Base-by-base conservation (phyloP, 2,888 invertebrate species). In the Nineta flava region DNA sequence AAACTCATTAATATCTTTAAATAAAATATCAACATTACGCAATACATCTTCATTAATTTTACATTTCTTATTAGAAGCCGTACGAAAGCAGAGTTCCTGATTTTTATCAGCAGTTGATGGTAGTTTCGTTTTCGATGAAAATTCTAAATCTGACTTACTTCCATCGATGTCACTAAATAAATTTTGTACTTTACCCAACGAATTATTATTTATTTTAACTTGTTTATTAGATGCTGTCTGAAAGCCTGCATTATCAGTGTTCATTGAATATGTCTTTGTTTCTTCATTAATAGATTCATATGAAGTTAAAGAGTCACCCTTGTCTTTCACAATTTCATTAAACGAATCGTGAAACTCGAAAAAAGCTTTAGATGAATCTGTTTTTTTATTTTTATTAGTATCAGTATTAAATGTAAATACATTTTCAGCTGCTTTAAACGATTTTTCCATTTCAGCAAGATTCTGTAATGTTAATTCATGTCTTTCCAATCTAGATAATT, bases 11-110 rank as follows among this genome's bases (percentile, higher is more conserved):
- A 65, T 57, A 52, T 65, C 61, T 48, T 60, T 55, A 53, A 69
- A 68, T 13, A 69, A 53, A 17, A 59, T 58, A 52, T 55, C 65
- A 43, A 64, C 66, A 55, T 60, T 65, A 19, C 60, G 57, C 35
- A 61, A 47, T 40, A 54, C 54, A 6, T 56, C 54, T 42, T 60
- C 50, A 26, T 55, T 54, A 45, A 61, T 52, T 54, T 58, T 52
- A 60, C 66, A 58, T 58, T 60, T 59, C 62, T 59, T 58, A 55
- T 67, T 66, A 55, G 56, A 63, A 13, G 66, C 65, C 12, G 65
- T 69, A 58, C 61, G 58, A 51, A 68, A 68, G 7, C 26, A 26
- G 7, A 26, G 4, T 2, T 26, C 7, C 26, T 26, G 5, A 6
- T 26, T 26, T 26, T 7, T 7, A 7, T 26, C 7, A 26, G 6